Conservation (phyloP, 2,888 invertebrate species). For the Alentia gelatinosa region DNA sequence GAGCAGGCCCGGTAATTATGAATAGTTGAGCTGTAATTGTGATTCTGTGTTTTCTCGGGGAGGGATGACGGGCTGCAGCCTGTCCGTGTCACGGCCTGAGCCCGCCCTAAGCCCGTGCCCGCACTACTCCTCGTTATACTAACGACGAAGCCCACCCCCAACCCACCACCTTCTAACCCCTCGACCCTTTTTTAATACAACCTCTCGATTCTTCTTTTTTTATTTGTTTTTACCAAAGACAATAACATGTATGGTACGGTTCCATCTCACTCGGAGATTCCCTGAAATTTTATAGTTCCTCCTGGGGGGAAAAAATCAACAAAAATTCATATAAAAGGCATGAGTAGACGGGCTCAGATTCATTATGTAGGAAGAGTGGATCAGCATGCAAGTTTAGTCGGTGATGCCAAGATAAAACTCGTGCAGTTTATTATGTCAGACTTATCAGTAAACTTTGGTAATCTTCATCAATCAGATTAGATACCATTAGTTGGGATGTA, state of each 20-base stretch:
- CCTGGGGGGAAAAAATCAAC: not conserved
- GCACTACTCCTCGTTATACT: not conserved
- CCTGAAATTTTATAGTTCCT: not conserved
- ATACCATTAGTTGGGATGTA: not conserved
- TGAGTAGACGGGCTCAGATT: not conserved
- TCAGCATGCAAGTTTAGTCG: constrained; percentile 7
- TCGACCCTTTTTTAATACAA: no score
- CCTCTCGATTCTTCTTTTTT: no score
- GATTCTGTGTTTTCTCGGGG: constrained; percentile 28
- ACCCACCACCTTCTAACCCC: no score
- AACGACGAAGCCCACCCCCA: no score
- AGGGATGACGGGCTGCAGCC: constrained; percentile 9
- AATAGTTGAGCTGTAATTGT: constrained; percentile 40
- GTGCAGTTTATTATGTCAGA: not conserved
- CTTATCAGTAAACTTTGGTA: constrained; percentile 26
- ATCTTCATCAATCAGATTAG: constrained; percentile 3
- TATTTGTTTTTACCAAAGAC: not conserved
- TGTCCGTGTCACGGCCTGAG: not conserved
- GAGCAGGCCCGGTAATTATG: constrained; percentile 25
- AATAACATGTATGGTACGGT: not conserved
- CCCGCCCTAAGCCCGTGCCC: not conserved
- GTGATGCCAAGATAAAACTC: not conserved
- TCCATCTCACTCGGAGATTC: not conserved
- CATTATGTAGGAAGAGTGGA: not conserved
- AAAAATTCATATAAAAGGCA: not conserved